Conservation (phyloP, 30 jellyfish, hydroid and myxozoan species). For the Turritopsis rubra region DNA sequence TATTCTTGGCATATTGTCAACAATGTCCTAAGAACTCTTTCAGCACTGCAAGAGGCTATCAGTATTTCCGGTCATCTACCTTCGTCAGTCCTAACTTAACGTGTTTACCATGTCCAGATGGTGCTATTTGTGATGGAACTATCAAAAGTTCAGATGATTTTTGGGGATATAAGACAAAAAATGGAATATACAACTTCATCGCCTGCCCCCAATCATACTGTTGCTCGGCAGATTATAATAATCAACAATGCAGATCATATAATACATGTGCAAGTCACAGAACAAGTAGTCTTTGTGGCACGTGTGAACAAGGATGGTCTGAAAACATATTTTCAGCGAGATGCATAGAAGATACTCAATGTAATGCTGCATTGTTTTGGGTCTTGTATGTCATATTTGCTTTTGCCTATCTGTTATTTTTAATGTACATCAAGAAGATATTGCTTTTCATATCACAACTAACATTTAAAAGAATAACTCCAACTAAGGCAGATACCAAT, state of each 20-base stretch:
- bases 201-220: constrained; percentile 7
- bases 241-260: constrained; percentile 13
- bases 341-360: constrained; percentile 14
- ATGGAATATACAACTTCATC: neutral
- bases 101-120: neutral
- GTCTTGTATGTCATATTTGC: neutral
- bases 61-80: neutral
- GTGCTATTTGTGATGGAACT: constrained; percentile 6
- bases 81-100: neutral
- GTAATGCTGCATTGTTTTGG: constrained; percentile 18
- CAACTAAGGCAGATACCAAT: neutral
- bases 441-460: neutral
- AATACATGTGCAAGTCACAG: constrained; percentile 26
- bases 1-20: neutral
- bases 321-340: constrained; percentile 24
- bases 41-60: neutral
- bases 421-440: constrained; percentile 1
- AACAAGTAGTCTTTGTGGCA: constrained; percentile 29
- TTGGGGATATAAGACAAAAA: constrained; percentile 2
- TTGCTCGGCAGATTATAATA: neutral
- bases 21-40: neutral
- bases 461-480: neutral
- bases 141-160: constrained; percentile 11
- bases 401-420: neutral
- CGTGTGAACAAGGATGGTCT: constrained; percentile 24